Evolutionary conservation across 2,113 vertebrate genomes (phyloP).

Genomic region (Tupaia chinensis): DNA sequence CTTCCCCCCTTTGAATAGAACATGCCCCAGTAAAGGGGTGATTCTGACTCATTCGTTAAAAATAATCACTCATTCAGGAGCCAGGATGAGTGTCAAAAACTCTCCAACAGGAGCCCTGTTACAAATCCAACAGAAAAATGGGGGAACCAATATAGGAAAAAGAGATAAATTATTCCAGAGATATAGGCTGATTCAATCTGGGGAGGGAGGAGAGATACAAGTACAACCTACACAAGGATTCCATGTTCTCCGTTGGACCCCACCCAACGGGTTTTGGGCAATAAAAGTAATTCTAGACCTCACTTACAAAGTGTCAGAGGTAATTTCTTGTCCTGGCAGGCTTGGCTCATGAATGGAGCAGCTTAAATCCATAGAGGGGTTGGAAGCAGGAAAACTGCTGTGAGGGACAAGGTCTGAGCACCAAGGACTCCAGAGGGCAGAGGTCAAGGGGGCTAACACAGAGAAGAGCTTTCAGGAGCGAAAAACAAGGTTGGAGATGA

Average conservation of each 20-base stretch:
- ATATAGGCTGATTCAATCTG: neutral
- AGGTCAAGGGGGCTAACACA: neutral
- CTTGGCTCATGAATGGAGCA: neutral
- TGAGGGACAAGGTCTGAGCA: neutral
- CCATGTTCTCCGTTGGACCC: neutral
- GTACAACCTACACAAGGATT: neutral
- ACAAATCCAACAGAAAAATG: neutral
- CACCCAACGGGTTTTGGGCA: neutral
- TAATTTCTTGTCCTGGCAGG: neutral
- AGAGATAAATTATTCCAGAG: neutral
- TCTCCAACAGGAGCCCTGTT: neutral
- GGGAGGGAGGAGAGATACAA: neutral
- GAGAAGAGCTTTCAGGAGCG: neutral
- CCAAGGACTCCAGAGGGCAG: neutral
- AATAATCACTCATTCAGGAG: neutral
- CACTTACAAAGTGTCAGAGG: neutral
- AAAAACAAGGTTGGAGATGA: neutral
- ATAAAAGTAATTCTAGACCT: neutral
- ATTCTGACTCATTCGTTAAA: neutral
- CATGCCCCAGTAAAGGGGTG: neutral
- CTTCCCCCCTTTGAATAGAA: neutral
- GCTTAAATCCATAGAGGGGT: neutral
- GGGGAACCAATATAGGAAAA: neutral
- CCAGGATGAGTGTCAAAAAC: neutral
- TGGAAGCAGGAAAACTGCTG: neutral